These are phyloP conservation scores for Botia kubotai DNA, from an alignment of 2,797 vertebrate species.

Conservation along the genomic window DNA sequence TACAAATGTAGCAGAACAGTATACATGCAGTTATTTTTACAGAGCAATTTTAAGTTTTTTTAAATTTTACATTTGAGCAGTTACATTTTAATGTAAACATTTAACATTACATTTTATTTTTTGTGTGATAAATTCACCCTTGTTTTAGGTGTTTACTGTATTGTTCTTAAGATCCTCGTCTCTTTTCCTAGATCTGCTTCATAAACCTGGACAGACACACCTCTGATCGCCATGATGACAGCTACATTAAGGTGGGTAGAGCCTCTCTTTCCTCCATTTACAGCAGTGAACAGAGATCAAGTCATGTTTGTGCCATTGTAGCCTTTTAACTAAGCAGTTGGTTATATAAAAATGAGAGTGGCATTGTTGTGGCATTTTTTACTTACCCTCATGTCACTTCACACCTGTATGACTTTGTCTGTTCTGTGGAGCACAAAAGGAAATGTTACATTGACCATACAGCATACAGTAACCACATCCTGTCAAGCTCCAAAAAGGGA, in stretches of 20 bases:
- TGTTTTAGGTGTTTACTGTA: not conserved
- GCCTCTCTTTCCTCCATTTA: not conserved
- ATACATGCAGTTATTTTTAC: too few species aligned
- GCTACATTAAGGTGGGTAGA: conserved; percentile 85
- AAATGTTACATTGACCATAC: not conserved
- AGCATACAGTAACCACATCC: not conserved
- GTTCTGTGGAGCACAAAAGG: not conserved
- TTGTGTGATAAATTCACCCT: not conserved
- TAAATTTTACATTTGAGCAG: too few species aligned
- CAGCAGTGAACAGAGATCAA: conserved; percentile 28
- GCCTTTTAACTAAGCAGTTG: not conserved
- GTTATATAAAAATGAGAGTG: not conserved
- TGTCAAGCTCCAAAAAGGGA: not conserved
- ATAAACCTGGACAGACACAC: conserved; percentile 88
- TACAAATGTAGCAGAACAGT: not conserved
- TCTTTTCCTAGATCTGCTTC: conserved; percentile 88
- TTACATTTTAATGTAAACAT: too few species aligned
- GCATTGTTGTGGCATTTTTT: not conserved
- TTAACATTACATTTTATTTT: too few species aligned
- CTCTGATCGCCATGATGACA: conserved; percentile 77
- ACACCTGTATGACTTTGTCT: too few species aligned
- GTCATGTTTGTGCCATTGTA: conserved; percentile 13
- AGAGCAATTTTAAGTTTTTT: too few species aligned
- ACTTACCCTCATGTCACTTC: not conserved
- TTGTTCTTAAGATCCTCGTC: not conserved